Percentiles rank a stretch among this genome's conserved stretches.
Conservation (phyloP, 2,797 vertebrate genomes). For the Pelobates cultripes region DNA sequence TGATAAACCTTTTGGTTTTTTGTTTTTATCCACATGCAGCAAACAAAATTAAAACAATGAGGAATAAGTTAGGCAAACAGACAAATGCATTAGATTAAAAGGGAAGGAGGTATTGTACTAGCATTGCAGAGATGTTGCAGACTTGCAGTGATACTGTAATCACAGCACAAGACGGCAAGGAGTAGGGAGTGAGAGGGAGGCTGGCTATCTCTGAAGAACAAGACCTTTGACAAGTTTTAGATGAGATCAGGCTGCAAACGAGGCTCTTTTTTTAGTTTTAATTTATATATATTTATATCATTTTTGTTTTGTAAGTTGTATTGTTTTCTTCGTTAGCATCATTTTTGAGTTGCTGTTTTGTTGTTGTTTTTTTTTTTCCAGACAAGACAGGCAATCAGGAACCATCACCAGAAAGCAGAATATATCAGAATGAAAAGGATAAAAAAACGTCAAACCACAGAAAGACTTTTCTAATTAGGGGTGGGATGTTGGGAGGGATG, state of each 20-base stretch:
- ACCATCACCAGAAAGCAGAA: conserved; percentile 91
- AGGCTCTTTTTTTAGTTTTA: conserved; percentile 82
- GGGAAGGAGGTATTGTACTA: conserved; percentile 58
- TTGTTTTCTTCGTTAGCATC: conserved; percentile 71
- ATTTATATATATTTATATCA: conserved; percentile 54
- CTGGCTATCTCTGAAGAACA: conserved; percentile 66
- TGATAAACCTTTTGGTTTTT: background rate
- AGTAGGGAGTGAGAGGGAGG: conserved; percentile 57
- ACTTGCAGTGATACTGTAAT: conserved; percentile 62
- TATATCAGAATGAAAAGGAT: conserved; percentile 65
- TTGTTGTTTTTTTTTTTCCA: conserved; percentile 70
- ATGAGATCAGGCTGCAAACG: conserved; percentile 99
- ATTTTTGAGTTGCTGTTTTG: conserved; percentile 31
- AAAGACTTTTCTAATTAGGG: conserved; percentile 67
- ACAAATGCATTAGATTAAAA: conserved; percentile 69
- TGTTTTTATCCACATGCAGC: conserved; percentile 66
- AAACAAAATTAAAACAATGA: conserved; percentile 60
- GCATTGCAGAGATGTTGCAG: conserved; percentile 66
- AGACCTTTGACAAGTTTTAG: conserved; percentile 76
- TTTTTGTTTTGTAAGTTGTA: conserved; percentile 65
- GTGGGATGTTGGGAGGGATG: too few relatives aligned
- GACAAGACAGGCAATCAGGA: conserved; percentile 99
- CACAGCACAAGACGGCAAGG: conserved; percentile 65
- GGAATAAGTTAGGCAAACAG: conserved; percentile 62
- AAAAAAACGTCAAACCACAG: conserved; percentile 57